Percentiles rank a stretch among this genome's conserved stretches.
Evolutionary conservation across 2,113 vertebrate species (phyloP).

Genomic region (Peromyscus polionotus): DNA sequence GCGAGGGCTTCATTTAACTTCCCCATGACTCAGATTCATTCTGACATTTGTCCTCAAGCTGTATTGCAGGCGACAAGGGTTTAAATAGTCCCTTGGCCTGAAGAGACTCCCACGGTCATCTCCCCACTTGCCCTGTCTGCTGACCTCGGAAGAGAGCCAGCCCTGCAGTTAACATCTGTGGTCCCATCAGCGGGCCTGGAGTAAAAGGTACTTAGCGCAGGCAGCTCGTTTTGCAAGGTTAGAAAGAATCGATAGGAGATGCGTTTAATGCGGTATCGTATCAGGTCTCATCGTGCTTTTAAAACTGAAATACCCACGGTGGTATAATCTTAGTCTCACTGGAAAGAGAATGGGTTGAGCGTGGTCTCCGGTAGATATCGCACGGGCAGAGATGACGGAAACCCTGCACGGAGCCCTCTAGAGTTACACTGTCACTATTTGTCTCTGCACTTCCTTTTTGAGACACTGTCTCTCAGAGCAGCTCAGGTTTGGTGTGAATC

Average conservation of each 20-base stretch:
- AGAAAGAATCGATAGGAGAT: conserved; percentile 90
- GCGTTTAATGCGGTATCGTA: conserved; percentile 90
- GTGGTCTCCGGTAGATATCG: background rate
- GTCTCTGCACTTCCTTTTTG: background rate
- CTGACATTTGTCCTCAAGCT: conserved; percentile 50
- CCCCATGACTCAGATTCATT: background rate
- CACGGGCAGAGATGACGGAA: background rate
- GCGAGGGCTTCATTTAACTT: background rate
- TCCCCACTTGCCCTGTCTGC: conserved; percentile 80
- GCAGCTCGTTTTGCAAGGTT: conserved; percentile 88
- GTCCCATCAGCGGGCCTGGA: conserved; percentile 84
- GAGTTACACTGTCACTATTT: conserved; percentile 44
- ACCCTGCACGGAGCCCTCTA: background rate
- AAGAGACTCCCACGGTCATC: conserved; percentile 81
- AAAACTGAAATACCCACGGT: conserved; percentile 86
- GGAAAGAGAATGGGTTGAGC: conserved; percentile 66
- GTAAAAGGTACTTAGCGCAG: conserved; percentile 89
- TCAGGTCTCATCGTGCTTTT: conserved; percentile 87
- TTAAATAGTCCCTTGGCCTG: conserved; percentile 72
- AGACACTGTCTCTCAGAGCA: background rate
- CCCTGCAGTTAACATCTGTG: conserved; percentile 87
- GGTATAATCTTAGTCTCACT: conserved; percentile 80
- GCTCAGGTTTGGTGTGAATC: background rate
- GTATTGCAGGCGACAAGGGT: conserved; percentile 62
- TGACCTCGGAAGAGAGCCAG: conserved; percentile 88